Evolutionary conservation across 2,113 vertebrate genomes (phyloP), one percentile per base, ranked within the genome.

Genomic region (Larimichthys polyactis): DNA sequence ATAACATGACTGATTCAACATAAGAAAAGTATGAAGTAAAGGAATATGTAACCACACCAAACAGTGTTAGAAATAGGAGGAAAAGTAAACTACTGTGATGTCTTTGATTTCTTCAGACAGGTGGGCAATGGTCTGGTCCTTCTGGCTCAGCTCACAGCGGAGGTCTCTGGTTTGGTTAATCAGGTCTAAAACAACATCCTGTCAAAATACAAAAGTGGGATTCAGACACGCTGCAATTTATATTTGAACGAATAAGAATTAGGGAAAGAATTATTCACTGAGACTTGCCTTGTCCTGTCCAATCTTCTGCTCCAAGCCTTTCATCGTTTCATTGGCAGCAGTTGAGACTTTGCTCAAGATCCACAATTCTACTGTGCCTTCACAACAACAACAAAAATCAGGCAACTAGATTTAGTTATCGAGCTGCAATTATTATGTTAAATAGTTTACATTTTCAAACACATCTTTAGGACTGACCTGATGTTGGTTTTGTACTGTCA

Each of bases 111-210:
- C 98, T 84, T 91, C 96, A 44, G 87, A 94, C 75, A 97, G 87
- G 40, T 95, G 94, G 71, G 94, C 91, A 72, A 97, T 92, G 58
- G 85, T 95, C 87, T 96, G 95, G 0, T 94, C 94, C 91, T 96
- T 98, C 86, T 96, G 94, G 90, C 88, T 94, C 70, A 95, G 76
- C 15, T 95, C 96, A 63, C 90, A 91, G 71, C 97, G 97, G 60
- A 97, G 93, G 58, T 96, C 96, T 91, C 96, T 96, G 91, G 96
- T 97, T 94, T 99, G 96, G 84, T 90, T 97, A 89, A 97, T 97
- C 79, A 99, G 94, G 77, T 97, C 96, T 75, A 96, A 77, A 74
- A 98, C 92, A 87, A 96, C 95, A 82, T 95, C 97, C 98, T 99
- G 89, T 48, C 78, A 71, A 24, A 91, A 14, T 63, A 78, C 20